phyloP scores from a whole-genome alignment of 2,888 invertebrate genomes.

The Spilarctia lutea region DNA sequence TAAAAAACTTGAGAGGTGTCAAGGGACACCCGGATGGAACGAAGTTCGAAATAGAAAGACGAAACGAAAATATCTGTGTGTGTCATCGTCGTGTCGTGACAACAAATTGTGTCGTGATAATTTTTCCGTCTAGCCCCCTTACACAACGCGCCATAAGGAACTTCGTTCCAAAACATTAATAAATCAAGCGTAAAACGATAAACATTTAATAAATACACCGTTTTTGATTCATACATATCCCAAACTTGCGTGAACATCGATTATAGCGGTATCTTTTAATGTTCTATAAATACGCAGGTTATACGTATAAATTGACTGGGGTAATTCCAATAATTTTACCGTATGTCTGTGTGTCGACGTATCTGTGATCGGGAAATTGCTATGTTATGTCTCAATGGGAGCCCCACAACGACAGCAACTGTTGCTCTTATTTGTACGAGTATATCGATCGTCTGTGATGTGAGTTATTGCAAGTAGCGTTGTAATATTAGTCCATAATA shows the following conservation, averaged over 20 bases:
- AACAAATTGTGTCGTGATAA: too few relatives aligned
- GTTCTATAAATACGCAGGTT: conserved; percentile 13
- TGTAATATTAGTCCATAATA: not conserved
- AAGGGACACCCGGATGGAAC: too few relatives aligned
- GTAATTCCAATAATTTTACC: conserved; percentile 46
- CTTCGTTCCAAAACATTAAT: too few relatives aligned
- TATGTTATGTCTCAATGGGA: conserved; percentile 68
- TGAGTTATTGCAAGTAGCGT: conserved; percentile 19
- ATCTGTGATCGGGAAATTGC: conserved; percentile 62
- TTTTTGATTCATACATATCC: conserved; percentile 4
- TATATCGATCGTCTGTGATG: conserved; percentile 50
- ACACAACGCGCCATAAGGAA: too few relatives aligned
- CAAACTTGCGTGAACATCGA: conserved; percentile 18
- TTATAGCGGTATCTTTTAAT: conserved; percentile 16
- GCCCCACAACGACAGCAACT: conserved; percentile 65
- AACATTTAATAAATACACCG: conserved; percentile 8
- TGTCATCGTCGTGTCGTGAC: too few relatives aligned
- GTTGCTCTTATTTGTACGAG: conserved; percentile 67
- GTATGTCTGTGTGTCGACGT: conserved; percentile 42
- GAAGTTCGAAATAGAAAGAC: too few relatives aligned
- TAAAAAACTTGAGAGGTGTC: too few relatives aligned
- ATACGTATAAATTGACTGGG: conserved; percentile 8
- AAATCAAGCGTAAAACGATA: not conserved
- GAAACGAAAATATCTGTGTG: too few relatives aligned
- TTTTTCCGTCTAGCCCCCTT: too few relatives aligned